Percentiles rank a stretch among this genome's conserved stretches.
phyloP scores from a whole-genome alignment of 2,113 vertebrate species.

The Poeciliopsis prolifica region DNA sequence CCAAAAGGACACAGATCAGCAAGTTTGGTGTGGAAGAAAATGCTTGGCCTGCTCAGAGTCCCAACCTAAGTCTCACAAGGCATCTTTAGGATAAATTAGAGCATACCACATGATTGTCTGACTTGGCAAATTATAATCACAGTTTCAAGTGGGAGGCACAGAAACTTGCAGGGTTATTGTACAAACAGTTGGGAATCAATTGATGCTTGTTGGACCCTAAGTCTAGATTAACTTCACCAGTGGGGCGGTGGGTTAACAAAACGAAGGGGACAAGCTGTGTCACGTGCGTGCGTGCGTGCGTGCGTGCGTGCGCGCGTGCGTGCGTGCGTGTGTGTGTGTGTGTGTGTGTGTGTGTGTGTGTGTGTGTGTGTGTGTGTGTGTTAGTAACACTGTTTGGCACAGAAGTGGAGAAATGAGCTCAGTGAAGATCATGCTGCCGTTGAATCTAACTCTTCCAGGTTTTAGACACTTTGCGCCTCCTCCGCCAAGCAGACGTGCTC shows the following conservation, averaged over 20 bases:
- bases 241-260: slow-evolving; percentile 22
- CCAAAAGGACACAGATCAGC: too few relatives aligned
- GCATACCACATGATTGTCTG: neutral
- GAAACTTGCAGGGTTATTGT: slow-evolving; percentile 37
- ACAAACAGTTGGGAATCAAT: slow-evolving; percentile 29
- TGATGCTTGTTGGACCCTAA: slow-evolving; percentile 61
- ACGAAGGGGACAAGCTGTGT: slow-evolving; percentile 16
- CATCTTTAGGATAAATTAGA: too few relatives aligned
- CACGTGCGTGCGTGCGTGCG: slow-evolving; percentile 9
- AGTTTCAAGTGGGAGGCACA: slow-evolving; percentile 9
- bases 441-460: slow-evolving; percentile 64
- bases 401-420: slow-evolving; percentile 70
- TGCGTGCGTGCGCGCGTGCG: too few relatives aligned
- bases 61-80: too few relatives aligned
- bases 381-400: slow-evolving; percentile 13
- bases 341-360: slow-evolving; percentile 24
- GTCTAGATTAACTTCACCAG: slow-evolving; percentile 56
- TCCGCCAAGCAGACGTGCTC: slow-evolving; percentile 18
- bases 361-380: slow-evolving; percentile 15
- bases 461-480: slow-evolving; percentile 61
- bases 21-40: too few relatives aligned
- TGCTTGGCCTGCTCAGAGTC: too few relatives aligned
- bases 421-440: slow-evolving; percentile 64
- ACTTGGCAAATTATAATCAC: neutral
- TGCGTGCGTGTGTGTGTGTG: slow-evolving; percentile 10